These are phyloP conservation scores for Nebria ingens DNA, from an alignment of 1,140 invertebrate species.

Conservation along the genomic window DNA sequence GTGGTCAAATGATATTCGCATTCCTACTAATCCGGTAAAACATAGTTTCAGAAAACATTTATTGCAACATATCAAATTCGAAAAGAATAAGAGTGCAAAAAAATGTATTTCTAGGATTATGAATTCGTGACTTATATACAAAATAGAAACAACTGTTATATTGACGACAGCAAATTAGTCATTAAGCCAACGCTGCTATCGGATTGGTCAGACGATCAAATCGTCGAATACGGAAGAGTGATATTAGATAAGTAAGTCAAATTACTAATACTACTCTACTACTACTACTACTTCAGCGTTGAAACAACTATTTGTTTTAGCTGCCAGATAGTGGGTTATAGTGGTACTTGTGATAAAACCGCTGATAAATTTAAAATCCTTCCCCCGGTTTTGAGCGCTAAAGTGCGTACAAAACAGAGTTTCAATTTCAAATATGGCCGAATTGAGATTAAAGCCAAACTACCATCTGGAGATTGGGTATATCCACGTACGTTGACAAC, in stretches of 20 bases:
- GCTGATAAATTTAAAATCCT: constrained; percentile 26
- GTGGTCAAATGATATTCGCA: too few species aligned
- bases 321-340: neutral
- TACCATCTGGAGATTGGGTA: constrained; percentile 63
- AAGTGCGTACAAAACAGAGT: constrained; percentile 47
- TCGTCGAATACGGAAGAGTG: neutral
- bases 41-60: too few species aligned
- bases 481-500: constrained; percentile 55
- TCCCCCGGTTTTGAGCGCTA: constrained; percentile 53
- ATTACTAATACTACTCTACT: neutral
- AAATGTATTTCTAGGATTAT: too few species aligned
- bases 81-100: too few species aligned
- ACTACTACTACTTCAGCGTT: neutral
- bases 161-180: too few species aligned
- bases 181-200: too few species aligned
- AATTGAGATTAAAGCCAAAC: constrained; percentile 54
- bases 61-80: too few species aligned
- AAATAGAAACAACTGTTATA: too few species aligned
- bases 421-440: constrained; percentile 57
- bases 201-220: neutral
- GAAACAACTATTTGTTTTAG: neutral
- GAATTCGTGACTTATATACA: too few species aligned
- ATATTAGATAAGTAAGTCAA: neutral
- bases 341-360: too few species aligned
- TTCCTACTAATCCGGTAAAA: too few species aligned